Base-by-base conservation (phyloP, 2,113 vertebrate species). In the Orthochromis malagaraziensis region DNA sequence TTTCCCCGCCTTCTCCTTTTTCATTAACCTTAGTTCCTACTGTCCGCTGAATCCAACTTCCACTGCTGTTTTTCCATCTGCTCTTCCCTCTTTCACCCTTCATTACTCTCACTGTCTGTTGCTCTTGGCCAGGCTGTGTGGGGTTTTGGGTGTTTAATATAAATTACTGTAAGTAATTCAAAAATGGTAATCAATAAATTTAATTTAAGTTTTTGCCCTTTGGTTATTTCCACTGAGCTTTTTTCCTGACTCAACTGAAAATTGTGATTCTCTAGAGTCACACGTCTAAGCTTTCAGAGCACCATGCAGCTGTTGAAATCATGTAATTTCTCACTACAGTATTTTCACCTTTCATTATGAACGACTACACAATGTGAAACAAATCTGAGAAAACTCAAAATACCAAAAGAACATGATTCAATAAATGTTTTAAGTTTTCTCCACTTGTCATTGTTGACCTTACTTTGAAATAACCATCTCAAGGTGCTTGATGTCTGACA, bases 131-230 rank as follows among this genome's bases (percentile, higher is more conserved):
- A 65, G 77, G 9, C 19, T 45, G 7, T 49, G 83, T 57, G 7
- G 73, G 6, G 29, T 54, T 80, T 63, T 4, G 21, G 31, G 35
- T 58, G 17, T 79, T 87, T 70, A 51, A 77, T 68, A 60, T 26
- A 51, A 82, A 84, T 79, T 3, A 68, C 21, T 75, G 68, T 75
- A 47, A 75, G 40, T 60, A 10, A 60, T 57, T 84, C 14, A 81
- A 65, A 80, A 63, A 86, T 12, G 33, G n/a, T 5, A 54, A 81
- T 88, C 65, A 31, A 84, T 84, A 5, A 12, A 82, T 82, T 73
- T 55, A 42, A 89, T 84, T 79, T 58, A 38, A 17, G 8, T 53
- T 87, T 38, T 60, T 33, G 6, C 40, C 35, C 65, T 84, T 45
- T 58, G 68, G 45, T 68, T 70, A 70, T 83, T 83, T 70, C 49